Conservation (phyloP, 2,797 vertebrate genomes). For the Gymnothorax reevesii region DNA sequence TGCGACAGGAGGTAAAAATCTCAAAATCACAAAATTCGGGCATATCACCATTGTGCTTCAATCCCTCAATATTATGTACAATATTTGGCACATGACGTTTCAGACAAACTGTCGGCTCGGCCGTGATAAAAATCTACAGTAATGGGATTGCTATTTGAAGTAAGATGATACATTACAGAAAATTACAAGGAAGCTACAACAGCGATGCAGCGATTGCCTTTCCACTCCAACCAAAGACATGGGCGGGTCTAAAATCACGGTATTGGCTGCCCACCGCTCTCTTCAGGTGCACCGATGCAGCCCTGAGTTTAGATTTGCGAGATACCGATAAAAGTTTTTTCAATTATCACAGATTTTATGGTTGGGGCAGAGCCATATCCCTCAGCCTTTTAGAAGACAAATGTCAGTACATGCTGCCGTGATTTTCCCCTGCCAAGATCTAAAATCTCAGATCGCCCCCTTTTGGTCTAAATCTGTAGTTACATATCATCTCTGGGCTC, state of each 20-base stretch:
- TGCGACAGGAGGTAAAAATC: too few species aligned
- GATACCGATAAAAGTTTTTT: not conserved
- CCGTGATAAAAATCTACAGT: not conserved
- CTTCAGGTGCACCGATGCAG: not conserved
- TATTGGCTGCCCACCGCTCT: not conserved
- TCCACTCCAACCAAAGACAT: not conserved
- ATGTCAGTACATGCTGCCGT: not conserved
- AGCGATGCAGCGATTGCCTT: not conserved
- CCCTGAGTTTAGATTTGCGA: not conserved
- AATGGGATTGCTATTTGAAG: not conserved
- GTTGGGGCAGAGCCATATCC: not conserved
- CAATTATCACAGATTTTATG: not conserved
- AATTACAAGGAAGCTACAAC: not conserved
- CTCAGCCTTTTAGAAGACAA: not conserved
- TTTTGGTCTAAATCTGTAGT: slow-evolving; percentile 10
- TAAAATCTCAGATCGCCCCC: slow-evolving; percentile 23
- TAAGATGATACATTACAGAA: not conserved
- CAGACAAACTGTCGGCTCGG: not conserved
- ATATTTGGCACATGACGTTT: not conserved
- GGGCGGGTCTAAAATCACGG: not conserved
- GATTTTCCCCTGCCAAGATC: not conserved
- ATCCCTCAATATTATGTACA: too few species aligned
- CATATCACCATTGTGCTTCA: too few species aligned
- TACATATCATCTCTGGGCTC: slow-evolving; percentile 55
- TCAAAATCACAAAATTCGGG: too few species aligned